Evolutionary conservation across 2,797 vertebrate species (phyloP).

Genomic region (Leucoraja ocellata): DNA sequence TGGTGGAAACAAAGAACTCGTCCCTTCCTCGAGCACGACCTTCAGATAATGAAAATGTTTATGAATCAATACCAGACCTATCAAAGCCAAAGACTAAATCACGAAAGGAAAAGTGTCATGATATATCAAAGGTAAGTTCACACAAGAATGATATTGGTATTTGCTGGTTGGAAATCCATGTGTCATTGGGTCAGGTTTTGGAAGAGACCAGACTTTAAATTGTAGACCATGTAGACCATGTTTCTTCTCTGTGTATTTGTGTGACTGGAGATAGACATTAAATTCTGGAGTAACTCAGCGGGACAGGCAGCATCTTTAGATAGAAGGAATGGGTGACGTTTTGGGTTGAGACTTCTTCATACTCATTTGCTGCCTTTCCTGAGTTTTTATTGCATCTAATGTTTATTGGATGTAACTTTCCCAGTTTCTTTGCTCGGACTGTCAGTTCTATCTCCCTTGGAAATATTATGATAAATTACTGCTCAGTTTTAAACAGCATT

Average conservation of each 20-base stretch:
- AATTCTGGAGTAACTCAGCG: too few species aligned
- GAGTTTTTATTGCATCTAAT: neutral
- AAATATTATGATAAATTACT: neutral
- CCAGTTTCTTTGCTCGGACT: neutral
- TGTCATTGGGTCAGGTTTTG: neutral
- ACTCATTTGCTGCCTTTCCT: neutral
- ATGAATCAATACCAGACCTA: constrained; percentile 44
- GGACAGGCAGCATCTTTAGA: too few species aligned
- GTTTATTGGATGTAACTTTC: neutral
- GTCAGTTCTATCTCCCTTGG: neutral
- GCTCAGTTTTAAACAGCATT: neutral
- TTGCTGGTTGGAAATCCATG: neutral
- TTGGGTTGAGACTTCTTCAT: too few species aligned
- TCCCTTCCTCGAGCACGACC: neutral
- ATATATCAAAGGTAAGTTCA: neutral
- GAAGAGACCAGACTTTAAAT: neutral
- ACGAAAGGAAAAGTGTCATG: neutral
- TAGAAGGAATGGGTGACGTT: too few species aligned
- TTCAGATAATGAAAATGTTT: constrained; percentile 46
- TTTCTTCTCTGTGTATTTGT: neutral
- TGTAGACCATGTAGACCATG: neutral
- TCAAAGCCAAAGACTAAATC: neutral
- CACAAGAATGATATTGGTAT: neutral
- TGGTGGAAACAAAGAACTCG: neutral
- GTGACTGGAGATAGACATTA: too few species aligned